These are phyloP conservation scores for Lathamus discolor DNA, from an alignment of 2,113 vertebrate species.

Conservation along the genomic window DNA sequence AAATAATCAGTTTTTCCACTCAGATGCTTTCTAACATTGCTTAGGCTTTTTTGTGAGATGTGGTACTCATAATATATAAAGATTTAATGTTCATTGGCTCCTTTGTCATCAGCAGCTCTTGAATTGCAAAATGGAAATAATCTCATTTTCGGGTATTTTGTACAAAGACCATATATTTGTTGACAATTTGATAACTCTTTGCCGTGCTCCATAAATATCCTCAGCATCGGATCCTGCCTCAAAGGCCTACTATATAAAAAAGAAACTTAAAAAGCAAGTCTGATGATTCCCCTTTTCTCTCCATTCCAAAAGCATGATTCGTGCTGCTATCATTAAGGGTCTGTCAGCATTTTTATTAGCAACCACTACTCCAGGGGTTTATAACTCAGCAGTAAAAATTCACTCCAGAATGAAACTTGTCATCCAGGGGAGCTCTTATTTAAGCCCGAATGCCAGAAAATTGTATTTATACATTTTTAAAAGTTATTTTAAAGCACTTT, in stretches of 20 bases:
- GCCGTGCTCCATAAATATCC: slow-evolving; percentile 22
- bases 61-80: slow-evolving; percentile 21
- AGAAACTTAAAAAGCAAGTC: neutral
- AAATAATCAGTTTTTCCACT: slow-evolving; percentile 64
- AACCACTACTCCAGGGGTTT: slow-evolving; percentile 50
- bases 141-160: neutral
- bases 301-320: neutral
- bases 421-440: slow-evolving; percentile 49
- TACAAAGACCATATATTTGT: slow-evolving; percentile 31
- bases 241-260: neutral
- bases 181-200: slow-evolving; percentile 38
- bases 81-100: neutral
- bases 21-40: slow-evolving; percentile 41
- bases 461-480: slow-evolving; percentile 49
- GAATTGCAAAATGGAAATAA: slow-evolving; percentile 43
- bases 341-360: slow-evolving; percentile 48
- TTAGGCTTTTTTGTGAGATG: neutral
- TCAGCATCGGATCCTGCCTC: slow-evolving; percentile 1
- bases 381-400: slow-evolving; percentile 58
- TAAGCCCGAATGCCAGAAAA: slow-evolving; percentile 44
- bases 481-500: slow-evolving; percentile 49
- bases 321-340: slow-evolving; percentile 33
- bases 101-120: slow-evolving; percentile 10
- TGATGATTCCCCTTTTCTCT: slow-evolving; percentile 26
- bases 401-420: slow-evolving; percentile 48